phyloP scores from a whole-genome alignment of 1,140 invertebrate genomes.

The Drosophila baimaii region DNA sequence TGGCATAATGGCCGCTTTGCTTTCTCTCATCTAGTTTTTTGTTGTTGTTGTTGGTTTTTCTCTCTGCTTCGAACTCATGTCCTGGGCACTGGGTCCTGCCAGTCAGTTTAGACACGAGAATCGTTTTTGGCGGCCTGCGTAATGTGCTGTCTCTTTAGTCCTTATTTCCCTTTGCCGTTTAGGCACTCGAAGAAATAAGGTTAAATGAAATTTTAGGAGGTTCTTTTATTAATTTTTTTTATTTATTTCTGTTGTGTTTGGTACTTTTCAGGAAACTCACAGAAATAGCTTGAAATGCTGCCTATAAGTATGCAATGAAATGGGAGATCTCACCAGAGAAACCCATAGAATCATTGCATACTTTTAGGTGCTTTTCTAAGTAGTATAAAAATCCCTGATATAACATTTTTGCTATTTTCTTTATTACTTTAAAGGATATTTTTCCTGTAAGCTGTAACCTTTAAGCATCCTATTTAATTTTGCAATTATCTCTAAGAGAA shows the following conservation, averaged over 20 bases:
- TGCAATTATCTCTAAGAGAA: not conserved
- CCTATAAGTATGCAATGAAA: no score
- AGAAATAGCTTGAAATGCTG: not conserved
- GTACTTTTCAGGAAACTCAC: no score
- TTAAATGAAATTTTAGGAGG: not conserved
- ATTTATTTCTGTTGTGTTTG: no score
- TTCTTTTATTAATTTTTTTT: not conserved
- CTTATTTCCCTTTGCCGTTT: not conserved
- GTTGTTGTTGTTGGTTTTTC: not conserved
- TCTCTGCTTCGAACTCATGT: conserved; percentile 17
- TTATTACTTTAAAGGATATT: not conserved
- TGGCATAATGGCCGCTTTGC: conserved; percentile 24
- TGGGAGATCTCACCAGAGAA: no score
- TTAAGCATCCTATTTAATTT: not conserved
- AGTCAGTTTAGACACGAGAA: conserved; percentile 54
- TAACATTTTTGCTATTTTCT: no score
- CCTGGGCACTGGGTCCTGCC: conserved; percentile 31
- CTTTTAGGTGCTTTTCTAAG: no score
- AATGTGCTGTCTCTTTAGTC: conserved; percentile 20
- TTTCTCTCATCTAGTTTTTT: not conserved
- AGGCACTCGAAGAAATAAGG: not conserved
- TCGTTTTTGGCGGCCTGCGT: conserved; percentile 55
- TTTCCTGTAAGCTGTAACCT: not conserved
- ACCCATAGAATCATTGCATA: no score
- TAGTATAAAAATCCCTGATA: no score